Percentiles rank a stretch among this genome's conserved stretches.
phyloP scores from a whole-genome alignment of 2,113 vertebrate genomes.

The Manacus vitellinus region DNA sequence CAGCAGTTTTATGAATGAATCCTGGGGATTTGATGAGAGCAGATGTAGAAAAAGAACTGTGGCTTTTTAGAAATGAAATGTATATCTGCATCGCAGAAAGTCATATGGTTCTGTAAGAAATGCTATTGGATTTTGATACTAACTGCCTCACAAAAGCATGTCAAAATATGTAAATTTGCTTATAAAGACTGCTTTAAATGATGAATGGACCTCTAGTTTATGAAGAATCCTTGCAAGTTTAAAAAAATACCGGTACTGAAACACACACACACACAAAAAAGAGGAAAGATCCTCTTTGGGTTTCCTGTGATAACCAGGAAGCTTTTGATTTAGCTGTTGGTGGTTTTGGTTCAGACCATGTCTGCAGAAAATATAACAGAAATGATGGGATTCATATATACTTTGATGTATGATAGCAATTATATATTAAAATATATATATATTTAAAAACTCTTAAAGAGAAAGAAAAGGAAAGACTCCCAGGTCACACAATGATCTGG shows the following conservation, averaged over 20 bases:
- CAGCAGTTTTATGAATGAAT: conserved; percentile 53
- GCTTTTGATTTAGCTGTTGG: not conserved
- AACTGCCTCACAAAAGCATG: conserved; percentile 71
- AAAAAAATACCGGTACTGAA: conserved; percentile 7
- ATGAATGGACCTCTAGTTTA: conserved; percentile 38
- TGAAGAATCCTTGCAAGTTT: conserved; percentile 17
- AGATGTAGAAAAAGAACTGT: conserved; percentile 13
- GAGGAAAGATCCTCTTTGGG: conserved; percentile 1
- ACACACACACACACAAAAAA: not conserved
- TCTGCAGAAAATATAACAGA: conserved; percentile 47
- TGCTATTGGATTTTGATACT: conserved; percentile 42
- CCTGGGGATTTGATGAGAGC: conserved; percentile 61
- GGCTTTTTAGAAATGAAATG: conserved; percentile 26
- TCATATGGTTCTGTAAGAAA: conserved; percentile 18
- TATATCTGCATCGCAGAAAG: conserved; percentile 40
- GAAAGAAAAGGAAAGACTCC: conserved; percentile 38
- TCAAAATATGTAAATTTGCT: conserved; percentile 65
- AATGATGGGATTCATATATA: conserved; percentile 24
- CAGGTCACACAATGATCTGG: not conserved
- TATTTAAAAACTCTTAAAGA: conserved; percentile 57
- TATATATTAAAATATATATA: conserved; percentile 52
- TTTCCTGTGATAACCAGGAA: conserved; percentile 9
- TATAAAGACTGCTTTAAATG: conserved; percentile 63
- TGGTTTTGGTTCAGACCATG: conserved; percentile 53
- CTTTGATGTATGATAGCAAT: conserved; percentile 58